Percentiles rank a stretch among this genome's conserved stretches.
Conservation (phyloP, 2,888 invertebrate species). For the Tachina grossa region DNA sequence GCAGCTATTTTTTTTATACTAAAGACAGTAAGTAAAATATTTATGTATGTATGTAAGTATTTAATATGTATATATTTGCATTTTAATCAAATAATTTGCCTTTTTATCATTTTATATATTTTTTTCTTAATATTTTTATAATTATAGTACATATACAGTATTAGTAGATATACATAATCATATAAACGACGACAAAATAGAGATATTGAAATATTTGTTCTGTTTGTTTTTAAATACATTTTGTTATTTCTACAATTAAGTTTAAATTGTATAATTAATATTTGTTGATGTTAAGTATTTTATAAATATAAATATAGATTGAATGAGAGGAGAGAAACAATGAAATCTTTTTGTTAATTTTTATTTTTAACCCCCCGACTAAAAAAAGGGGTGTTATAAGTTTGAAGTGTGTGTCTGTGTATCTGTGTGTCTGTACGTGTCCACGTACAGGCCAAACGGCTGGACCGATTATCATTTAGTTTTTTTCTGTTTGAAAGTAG, state of each 20-base stretch:
- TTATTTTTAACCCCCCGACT: too few species aligned
- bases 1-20: constrained; percentile 40
- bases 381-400: too few species aligned
- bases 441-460: too few species aligned
- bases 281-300: constrained; percentile 34
- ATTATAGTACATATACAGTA: constrained; percentile 49
- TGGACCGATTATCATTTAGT: too few species aligned
- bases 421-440: too few species aligned
- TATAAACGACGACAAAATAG: constrained; percentile 71
- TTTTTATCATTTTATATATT: constrained; percentile 13
- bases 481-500: too few species aligned
- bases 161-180: constrained; percentile 25
- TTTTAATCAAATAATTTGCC: constrained; percentile 36
- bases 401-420: too few species aligned
- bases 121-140: constrained; percentile 35
- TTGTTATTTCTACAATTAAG: constrained; percentile 9
- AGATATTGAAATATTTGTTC: constrained; percentile 52
- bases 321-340: constrained; percentile 24
- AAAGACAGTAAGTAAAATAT: constrained; percentile 65
- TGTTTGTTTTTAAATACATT: not conserved
- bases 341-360: constrained; percentile 3
- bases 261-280: constrained; percentile 54
- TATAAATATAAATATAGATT: constrained; percentile 21
- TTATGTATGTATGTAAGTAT: constrained; percentile 43
- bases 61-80: constrained; percentile 28